phyloP scores from a whole-genome alignment of 2,888 invertebrate genomes.

The Caenorhabditis auriculariae region DNA sequence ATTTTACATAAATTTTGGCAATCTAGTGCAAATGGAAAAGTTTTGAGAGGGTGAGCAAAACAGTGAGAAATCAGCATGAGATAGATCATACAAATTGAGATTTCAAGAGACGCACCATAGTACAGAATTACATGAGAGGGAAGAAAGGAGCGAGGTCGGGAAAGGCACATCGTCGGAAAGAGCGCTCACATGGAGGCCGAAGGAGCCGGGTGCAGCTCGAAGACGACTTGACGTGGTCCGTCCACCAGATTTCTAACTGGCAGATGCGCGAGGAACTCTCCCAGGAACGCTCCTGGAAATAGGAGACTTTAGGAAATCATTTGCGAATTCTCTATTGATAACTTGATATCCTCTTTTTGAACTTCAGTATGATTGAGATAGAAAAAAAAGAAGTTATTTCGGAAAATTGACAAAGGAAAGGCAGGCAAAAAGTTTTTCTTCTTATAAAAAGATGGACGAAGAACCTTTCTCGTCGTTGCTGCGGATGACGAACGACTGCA shows the following conservation, averaged over 20 bases:
- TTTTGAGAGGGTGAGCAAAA: no score
- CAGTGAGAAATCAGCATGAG: no score
- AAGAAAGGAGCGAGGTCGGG: no score
- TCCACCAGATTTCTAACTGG: constrained; percentile 41
- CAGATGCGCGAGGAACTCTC: constrained; percentile 48
- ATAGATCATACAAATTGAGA: no score
- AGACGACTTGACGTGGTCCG: constrained; percentile 41
- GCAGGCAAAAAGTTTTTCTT: constrained; percentile 1
- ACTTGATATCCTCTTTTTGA: background rate
- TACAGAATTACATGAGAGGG: no score
- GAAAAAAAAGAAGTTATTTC: background rate
- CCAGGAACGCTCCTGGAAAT: constrained; percentile 35
- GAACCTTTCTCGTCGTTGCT: constrained; percentile 27
- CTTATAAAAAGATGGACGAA: background rate
- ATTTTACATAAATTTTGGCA: no score
- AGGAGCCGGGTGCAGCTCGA: constrained; percentile 46
- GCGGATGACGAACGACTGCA: constrained; percentile 48
- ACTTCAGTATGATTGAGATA: background rate
- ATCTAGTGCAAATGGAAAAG: no score
- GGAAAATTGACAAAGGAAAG: no score
- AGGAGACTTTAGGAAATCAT: no score
- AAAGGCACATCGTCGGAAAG: no score
- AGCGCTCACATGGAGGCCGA: background rate
- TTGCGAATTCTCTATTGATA: background rate
- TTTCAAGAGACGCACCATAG: no score